Evolutionary conservation across 1,140 invertebrate species (phyloP).

Genomic region (Magallana gigas): DNA sequence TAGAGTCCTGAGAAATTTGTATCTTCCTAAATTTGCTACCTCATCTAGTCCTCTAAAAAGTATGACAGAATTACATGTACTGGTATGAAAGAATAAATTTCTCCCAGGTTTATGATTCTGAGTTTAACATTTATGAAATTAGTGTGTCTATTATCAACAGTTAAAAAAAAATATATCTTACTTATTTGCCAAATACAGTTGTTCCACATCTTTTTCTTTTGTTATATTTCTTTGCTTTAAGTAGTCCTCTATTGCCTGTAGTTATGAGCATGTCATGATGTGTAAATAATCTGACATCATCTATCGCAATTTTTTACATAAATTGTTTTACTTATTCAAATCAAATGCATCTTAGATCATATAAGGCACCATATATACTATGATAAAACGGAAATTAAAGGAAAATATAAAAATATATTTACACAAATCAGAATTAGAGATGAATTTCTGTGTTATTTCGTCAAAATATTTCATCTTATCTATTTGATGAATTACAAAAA

Average conservation of each 20-base stretch:
- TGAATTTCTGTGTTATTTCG: no score
- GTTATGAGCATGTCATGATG: neutral
- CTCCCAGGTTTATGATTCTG: conserved; percentile 10
- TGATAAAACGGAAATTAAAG: no score
- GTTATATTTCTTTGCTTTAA: conserved; percentile 66
- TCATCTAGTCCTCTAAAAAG: conserved; percentile 68
- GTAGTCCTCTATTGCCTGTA: conserved; percentile 65
- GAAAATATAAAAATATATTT: no score
- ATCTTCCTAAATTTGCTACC: conserved; percentile 67
- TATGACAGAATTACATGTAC: neutral
- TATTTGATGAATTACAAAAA: no score
- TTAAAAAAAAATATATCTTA: conserved; percentile 48
- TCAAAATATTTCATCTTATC: no score
- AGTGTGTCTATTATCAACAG: neutral
- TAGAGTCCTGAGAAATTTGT: conserved; percentile 68
- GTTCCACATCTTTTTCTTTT: conserved; percentile 74
- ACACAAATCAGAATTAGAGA: no score
- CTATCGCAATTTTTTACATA: no score
- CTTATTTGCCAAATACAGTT: conserved; percentile 72
- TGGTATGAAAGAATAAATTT: no score
- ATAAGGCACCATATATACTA: no score
- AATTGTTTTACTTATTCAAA: no score
- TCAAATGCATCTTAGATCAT: no score
- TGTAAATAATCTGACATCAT: no score
- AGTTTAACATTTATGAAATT: neutral